These are phyloP conservation scores for Nixonia krombeini DNA, from an alignment of 1,140 invertebrate genomes.

Conservation along the genomic window DNA sequence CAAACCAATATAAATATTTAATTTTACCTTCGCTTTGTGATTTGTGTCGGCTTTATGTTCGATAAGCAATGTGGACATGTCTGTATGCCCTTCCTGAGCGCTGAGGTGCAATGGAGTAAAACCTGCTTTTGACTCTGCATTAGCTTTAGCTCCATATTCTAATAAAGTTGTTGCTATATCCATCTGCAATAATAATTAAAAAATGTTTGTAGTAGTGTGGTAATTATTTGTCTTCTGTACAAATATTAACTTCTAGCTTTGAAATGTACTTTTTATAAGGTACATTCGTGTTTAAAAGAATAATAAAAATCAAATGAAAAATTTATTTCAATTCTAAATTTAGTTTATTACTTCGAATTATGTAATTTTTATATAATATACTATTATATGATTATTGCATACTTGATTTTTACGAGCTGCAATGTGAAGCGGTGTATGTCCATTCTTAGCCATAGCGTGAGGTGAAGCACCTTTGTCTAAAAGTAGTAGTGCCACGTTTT, in stretches of 20 bases:
- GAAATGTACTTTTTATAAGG: no score
- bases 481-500: slow-evolving; percentile 90
- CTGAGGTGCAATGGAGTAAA: slow-evolving; percentile 96
- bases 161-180: slow-evolving; percentile 94
- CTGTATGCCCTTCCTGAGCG: slow-evolving; percentile 92
- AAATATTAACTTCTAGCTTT: no score
- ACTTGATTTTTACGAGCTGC: slow-evolving; percentile 98
- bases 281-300: no score
- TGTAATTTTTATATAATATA: no score
- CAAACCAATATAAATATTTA: background rate
- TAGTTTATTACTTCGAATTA: no score
- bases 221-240: no score
- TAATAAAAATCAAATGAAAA: no score
- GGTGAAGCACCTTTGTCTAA: slow-evolving; percentile 96
- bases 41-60: slow-evolving; percentile 90
- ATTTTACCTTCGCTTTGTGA: slow-evolving; percentile 82
- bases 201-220: no score
- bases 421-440: slow-evolving; percentile 98
- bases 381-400: no score
- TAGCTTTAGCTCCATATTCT: slow-evolving; percentile 91
- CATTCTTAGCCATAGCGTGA: slow-evolving; percentile 97
- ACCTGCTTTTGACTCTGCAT: slow-evolving; percentile 90
- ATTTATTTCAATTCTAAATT: no score
- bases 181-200: slow-evolving; percentile 74
- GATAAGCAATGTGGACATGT: slow-evolving; percentile 92